Base-by-base conservation (phyloP, 2,797 vertebrate genomes). In the Lindbergichthys nudifrons region DNA sequence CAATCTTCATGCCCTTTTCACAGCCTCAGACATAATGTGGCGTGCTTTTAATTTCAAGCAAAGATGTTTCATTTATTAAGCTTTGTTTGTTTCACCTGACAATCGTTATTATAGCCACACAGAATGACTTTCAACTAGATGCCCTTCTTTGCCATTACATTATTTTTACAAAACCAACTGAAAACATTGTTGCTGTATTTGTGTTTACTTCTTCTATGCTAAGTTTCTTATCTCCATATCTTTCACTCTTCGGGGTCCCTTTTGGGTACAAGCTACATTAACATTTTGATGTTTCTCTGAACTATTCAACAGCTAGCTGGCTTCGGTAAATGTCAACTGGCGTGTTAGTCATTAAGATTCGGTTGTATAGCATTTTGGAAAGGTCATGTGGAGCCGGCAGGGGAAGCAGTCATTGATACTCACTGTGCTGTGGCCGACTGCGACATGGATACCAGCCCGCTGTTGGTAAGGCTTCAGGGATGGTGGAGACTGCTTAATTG, bases 291-390 rank as follows among this genome's bases (percentile, higher is more conserved):
- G 82, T 87, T 86, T 82, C 65, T 85, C 64, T 82, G 64, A 89
- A 73, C 75, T 80, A 63, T 87, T 89, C 64, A 66, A 61, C 85
- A 78, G 63, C 73, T 46, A 52, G 78, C 82, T 74, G 81, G 79
- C 70, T 65, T 87, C 64, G 58, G 77, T 93, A 95, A 95, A 95
- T 95, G 94, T 92, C 95, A 95, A 42, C 71, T 51, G 70, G 53
- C 77, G 75, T 93, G 92, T 94, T 84, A 46, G 80, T 90, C 87
- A 94, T 93, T 94, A 90, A 75, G 67, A 73, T 62, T 56, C 51
- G 48, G 72, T 81, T 90, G 87, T 89, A 79, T 80, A 76, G 81
- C 73, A 78, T 88, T 91, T 89, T 82, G 68, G 61, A 93, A 94
- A 95, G 94, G 94, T 93, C 92, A 91, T 21, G 54, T 61, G 4